Evolutionary conservation across 2,888 invertebrate genomes (phyloP).

Genomic region (Parasteatoda lunata): DNA sequence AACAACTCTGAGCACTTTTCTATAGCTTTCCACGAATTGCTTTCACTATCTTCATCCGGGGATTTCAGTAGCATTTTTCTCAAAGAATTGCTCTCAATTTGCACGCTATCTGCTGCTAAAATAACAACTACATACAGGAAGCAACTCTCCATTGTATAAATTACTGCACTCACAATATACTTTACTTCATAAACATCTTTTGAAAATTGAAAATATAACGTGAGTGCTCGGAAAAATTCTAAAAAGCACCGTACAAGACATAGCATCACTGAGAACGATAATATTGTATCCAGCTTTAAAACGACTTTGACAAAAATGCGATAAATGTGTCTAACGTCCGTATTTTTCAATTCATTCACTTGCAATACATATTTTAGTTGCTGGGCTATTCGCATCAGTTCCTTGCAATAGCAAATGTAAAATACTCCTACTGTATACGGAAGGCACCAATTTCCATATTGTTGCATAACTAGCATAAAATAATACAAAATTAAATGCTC

Average conservation of each 20-base stretch:
- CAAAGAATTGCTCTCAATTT: slow-evolving; percentile 30
- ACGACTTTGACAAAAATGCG: slow-evolving; percentile 19
- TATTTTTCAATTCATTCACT: not conserved
- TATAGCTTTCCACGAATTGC: slow-evolving; percentile 28
- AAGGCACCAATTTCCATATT: slow-evolving; percentile 52
- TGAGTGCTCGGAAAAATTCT: slow-evolving; percentile 53
- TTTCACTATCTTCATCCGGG: not conserved
- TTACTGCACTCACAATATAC: slow-evolving; percentile 29
- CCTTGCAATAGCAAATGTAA: slow-evolving; percentile 41
- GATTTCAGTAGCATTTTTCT: slow-evolving; percentile 30
- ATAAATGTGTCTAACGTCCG: slow-evolving; percentile 26
- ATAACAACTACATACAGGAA: slow-evolving; percentile 29
- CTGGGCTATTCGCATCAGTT: slow-evolving; percentile 7
- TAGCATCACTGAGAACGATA: slow-evolving; percentile 26
- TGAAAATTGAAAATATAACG: slow-evolving; percentile 48
- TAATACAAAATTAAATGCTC: slow-evolving; percentile 13
- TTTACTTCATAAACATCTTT: slow-evolving; percentile 38
- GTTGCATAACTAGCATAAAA: slow-evolving; percentile 23
- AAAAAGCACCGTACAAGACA: slow-evolving; percentile 45
- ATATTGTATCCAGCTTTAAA: slow-evolving; percentile 16
- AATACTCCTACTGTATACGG: slow-evolving; percentile 24
- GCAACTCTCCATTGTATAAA: slow-evolving; percentile 34
- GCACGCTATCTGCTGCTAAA: slow-evolving; percentile 33
- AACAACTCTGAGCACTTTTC: slow-evolving; percentile 51
- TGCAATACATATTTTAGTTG: slow-evolving; percentile 5